phyloP scores from a whole-genome alignment of 2,888 invertebrate species.

The Andrena chrysosceles region DNA sequence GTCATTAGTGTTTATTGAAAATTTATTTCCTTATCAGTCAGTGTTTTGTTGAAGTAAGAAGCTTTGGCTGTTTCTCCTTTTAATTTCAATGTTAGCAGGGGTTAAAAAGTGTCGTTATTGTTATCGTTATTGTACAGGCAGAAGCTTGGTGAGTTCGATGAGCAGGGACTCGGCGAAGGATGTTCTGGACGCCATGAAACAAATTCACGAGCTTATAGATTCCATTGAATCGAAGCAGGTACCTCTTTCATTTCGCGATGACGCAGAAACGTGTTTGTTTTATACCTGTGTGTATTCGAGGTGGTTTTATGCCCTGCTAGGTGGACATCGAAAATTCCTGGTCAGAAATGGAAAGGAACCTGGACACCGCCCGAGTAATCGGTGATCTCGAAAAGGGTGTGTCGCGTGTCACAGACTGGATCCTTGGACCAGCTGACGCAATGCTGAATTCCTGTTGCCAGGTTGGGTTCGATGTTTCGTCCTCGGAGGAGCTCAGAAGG shows the following conservation, averaged over 20 bases:
- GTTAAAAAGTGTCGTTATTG: background rate
- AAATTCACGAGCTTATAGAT: conserved; percentile 87
- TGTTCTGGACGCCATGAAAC: conserved; percentile 87
- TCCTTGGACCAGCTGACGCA: conserved; percentile 91
- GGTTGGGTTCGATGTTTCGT: conserved; percentile 90
- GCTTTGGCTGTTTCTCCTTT: background rate
- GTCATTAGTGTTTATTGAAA: background rate
- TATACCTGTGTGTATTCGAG: background rate
- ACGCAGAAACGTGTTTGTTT: background rate
- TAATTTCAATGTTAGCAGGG: background rate
- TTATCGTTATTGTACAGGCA: conserved; percentile 67
- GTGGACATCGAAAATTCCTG: conserved; percentile 87
- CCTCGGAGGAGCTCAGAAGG: conserved; percentile 90
- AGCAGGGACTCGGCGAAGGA: conserved; percentile 87
- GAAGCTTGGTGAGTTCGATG: conserved; percentile 77
- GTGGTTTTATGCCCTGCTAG: conserved; percentile 55
- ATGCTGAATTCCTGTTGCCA: conserved; percentile 90
- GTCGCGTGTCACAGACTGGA: conserved; percentile 91
- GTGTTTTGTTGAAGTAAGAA: background rate
- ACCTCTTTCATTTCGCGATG: background rate
- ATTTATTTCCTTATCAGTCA: too few species aligned
- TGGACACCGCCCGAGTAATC: conserved; percentile 88
- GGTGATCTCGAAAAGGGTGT: conserved; percentile 88
- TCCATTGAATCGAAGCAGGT: conserved; percentile 87
- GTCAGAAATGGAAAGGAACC: conserved; percentile 87